phyloP scores from a whole-genome alignment of 1,140 invertebrate genomes.

The Drosophila kanapiae region DNA sequence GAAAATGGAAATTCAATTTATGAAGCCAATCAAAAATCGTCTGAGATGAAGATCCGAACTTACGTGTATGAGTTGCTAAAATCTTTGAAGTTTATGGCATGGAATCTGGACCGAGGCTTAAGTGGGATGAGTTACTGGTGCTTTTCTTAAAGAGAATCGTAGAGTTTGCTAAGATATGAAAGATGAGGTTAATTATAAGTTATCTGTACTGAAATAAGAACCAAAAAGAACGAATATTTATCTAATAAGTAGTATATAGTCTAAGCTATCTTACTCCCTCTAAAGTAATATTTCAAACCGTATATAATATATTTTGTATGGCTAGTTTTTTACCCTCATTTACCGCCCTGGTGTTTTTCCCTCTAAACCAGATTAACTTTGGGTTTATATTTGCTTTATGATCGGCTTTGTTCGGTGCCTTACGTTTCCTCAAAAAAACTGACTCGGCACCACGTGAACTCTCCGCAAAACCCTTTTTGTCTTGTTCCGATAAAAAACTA shows the following conservation, averaged over 20 bases:
- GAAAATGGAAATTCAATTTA: constrained; percentile 73
- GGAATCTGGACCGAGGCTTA: background rate
- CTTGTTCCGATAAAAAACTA: constrained; percentile 39
- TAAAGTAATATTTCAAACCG: background rate
- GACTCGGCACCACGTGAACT: constrained; percentile 29
- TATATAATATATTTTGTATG: background rate
- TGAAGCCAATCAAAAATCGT: constrained; percentile 43
- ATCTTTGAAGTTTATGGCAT: background rate
- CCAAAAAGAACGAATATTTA: background rate
- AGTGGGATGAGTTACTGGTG: constrained; percentile 1
- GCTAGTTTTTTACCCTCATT: background rate
- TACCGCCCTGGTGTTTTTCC: constrained; percentile 12
- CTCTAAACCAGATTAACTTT: constrained; percentile 59
- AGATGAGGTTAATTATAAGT: background rate
- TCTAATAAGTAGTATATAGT: background rate
- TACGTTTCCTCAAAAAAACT: constrained; percentile 14
- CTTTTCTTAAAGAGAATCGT: background rate
- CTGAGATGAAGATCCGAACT: background rate
- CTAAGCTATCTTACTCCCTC: background rate
- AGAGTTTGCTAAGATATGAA: background rate
- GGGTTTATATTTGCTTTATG: constrained; percentile 41
- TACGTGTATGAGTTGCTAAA: constrained; percentile 27
- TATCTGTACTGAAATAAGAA: background rate
- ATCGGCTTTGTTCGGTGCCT: background rate
- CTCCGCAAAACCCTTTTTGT: constrained; percentile 25